phyloP scores from a whole-genome alignment of 1,140 invertebrate genomes.

The Lamellibrachia luymesi region DNA sequence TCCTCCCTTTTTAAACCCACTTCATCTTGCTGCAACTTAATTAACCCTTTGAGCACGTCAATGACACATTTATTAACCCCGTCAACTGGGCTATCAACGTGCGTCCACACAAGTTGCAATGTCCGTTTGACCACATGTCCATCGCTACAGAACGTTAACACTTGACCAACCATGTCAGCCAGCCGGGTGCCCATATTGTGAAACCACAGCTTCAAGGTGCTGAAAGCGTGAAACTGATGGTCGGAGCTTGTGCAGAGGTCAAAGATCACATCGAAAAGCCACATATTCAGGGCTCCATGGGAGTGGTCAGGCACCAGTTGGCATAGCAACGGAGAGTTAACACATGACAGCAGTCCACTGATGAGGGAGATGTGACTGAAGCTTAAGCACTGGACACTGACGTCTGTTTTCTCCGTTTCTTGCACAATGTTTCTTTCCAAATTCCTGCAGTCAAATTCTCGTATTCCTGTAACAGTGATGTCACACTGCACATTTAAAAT shows the following conservation, averaged over 20 bases:
- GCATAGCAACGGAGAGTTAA: neutral
- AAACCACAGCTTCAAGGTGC: conserved; percentile 2
- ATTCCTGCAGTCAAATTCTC: neutral
- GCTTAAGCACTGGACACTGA: neutral
- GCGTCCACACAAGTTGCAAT: conserved; percentile 14
- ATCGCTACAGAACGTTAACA: neutral
- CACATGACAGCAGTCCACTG: conserved; percentile 6
- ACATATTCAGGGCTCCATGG: neutral
- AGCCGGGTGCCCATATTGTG: neutral
- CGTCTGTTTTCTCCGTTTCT: neutral
- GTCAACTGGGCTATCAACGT: conserved; percentile 19
- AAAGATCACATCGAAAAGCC: neutral
- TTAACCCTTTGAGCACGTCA: conserved; percentile 9
- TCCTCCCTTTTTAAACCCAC: neutral
- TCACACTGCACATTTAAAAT: neutral
- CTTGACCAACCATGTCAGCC: neutral
- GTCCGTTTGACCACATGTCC: neutral
- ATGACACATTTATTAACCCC: conserved; percentile 16
- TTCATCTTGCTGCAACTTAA: neutral
- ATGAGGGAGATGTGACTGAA: conserved; percentile 16
- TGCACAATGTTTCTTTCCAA: neutral
- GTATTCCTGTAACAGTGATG: neutral
- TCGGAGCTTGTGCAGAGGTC: conserved; percentile 9
- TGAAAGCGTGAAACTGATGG: conserved; percentile 5
- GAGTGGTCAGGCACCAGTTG: neutral